Evolutionary conservation across 2,113 vertebrate genomes (phyloP).

Genomic region (Pithys albifrons): DNA sequence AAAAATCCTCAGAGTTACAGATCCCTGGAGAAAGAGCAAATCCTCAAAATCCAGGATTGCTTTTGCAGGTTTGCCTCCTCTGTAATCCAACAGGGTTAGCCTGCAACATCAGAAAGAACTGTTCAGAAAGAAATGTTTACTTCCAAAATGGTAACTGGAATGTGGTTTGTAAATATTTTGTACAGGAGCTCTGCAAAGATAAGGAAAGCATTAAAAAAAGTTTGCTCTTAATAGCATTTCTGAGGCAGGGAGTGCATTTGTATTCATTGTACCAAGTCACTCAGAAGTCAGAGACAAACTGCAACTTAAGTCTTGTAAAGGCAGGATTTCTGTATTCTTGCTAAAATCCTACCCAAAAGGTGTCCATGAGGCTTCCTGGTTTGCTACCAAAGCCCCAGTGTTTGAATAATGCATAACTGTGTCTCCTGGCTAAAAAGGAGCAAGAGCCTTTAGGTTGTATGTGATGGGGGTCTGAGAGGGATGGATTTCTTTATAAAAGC

Average conservation of each 20-base stretch:
- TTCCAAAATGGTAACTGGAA: background rate
- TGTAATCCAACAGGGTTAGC: background rate
- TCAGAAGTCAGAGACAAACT: background rate
- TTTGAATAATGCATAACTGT: slow-evolving; percentile 23
- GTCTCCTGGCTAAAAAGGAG: background rate
- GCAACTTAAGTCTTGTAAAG: background rate
- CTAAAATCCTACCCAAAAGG: background rate
- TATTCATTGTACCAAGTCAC: background rate
- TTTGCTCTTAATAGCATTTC: background rate
- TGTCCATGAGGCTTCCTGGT: background rate
- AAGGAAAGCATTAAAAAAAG: background rate
- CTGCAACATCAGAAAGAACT: background rate
- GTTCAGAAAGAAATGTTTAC: background rate
- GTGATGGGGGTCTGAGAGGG: background rate
- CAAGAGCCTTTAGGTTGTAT: background rate
- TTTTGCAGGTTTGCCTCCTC: background rate
- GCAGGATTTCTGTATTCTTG: background rate
- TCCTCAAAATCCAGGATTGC: background rate
- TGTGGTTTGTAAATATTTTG: background rate
- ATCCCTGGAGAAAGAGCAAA: background rate
- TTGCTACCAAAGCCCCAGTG: background rate
- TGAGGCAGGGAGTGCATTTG: background rate
- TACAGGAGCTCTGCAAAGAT: background rate
- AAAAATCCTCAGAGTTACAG: background rate
- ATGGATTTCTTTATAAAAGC: background rate